Conservation (phyloP, 2,797 vertebrate species). For the Diplodus sargus region DNA sequence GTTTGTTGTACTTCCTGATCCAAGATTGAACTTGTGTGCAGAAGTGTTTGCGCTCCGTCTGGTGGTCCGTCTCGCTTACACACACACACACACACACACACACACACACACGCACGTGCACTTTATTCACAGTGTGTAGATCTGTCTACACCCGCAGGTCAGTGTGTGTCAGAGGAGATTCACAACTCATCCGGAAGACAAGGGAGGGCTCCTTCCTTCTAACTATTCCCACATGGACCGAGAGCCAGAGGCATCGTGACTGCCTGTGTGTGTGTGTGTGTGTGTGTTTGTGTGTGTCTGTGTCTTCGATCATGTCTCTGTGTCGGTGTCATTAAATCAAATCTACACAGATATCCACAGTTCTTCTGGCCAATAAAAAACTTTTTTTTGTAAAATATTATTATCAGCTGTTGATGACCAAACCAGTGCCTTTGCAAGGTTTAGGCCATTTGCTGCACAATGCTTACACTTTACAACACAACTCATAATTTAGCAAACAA, state of each 20-base stretch:
- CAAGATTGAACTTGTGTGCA: neutral
- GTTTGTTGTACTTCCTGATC: constrained; percentile 13
- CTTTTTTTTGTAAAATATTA: neutral
- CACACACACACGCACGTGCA: too few species aligned
- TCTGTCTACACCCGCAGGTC: constrained; percentile 60
- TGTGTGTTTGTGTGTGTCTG: constrained; percentile 8
- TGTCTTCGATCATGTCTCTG: neutral
- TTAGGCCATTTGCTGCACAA: neutral
- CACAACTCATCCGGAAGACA: constrained; percentile 60
- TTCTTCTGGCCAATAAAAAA: neutral
- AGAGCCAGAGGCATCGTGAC: constrained; percentile 27
- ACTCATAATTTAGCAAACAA: neutral
- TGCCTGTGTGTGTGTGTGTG: neutral
- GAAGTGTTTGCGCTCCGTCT: constrained; percentile 20
- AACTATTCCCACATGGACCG: constrained; percentile 57
- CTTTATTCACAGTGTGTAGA: constrained; percentile 43
- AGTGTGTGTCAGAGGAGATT: constrained; percentile 59
- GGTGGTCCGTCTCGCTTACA: constrained; percentile 6
- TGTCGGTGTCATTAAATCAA: neutral
- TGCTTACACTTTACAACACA: neutral
- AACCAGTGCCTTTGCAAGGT: neutral
- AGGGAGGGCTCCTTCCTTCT: constrained; percentile 30
- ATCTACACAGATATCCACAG: neutral
- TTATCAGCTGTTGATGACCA: neutral
- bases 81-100: neutral